These are phyloP conservation scores for Kryphioiulus occultus DNA, from an alignment of 2,888 invertebrate species.

Conservation along the genomic window DNA sequence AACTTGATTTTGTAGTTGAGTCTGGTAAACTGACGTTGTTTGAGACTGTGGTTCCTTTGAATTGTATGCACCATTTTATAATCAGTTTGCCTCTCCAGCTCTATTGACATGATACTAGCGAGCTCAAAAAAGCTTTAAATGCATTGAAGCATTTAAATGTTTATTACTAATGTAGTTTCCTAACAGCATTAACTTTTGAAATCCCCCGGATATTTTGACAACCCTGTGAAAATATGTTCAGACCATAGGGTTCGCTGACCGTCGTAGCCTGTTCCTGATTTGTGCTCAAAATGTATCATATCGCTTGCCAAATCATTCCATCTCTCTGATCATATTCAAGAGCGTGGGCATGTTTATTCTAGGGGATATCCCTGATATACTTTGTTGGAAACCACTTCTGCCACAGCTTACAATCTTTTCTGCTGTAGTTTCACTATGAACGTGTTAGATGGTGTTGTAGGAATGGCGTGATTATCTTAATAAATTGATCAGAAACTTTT, in stretches of 20 bases:
- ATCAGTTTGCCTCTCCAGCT: background rate
- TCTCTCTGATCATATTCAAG: background rate
- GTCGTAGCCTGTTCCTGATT: background rate
- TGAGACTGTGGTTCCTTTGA: background rate
- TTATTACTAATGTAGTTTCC: background rate
- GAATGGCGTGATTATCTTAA: slow-evolving; percentile 5
- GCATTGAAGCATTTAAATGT: background rate
- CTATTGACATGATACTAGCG: background rate
- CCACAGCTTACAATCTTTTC: background rate
- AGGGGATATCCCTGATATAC: background rate
- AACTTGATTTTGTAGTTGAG: background rate
- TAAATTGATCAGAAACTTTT: background rate
- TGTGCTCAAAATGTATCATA: slow-evolving; percentile 5
- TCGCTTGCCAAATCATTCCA: background rate
- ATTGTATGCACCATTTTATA: background rate
- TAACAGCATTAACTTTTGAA: background rate
- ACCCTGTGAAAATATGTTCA: background rate
- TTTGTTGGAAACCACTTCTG: background rate
- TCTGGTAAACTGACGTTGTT: background rate
- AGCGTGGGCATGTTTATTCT: background rate
- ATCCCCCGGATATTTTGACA: background rate
- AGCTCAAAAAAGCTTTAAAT: background rate
- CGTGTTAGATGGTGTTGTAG: background rate
- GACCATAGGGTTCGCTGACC: background rate
- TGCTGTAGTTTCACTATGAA: background rate